Base-by-base conservation (phyloP, 1,140 invertebrate genomes). In the Lethocerus indicus region DNA sequence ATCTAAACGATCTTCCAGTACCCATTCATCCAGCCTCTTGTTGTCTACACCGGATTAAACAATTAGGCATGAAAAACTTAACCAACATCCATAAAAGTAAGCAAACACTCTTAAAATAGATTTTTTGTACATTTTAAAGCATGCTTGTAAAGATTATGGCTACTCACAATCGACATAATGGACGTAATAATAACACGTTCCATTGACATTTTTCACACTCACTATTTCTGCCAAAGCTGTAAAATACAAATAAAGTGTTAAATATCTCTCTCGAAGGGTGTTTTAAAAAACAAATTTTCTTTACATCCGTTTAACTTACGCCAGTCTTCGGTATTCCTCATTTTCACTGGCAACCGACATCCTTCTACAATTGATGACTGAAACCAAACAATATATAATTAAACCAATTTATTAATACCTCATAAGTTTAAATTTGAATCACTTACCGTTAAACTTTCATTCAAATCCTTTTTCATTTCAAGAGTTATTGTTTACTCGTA, bases 111-210 rank as follows among this genome's bases (percentile, higher is more conserved):
- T 46, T 28, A 13, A 46, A 46, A 46, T 7, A 46, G 13, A 46
- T 13, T 24, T 6, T 44, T 5, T 7, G 4, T 44, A 16, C 9
- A 23, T 16, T 24, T 21, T 20, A 52, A 50, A 54, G 42, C 39
- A 41, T 3, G 23, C 20, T 42, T 37, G 24, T 48, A 50, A 42
- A 48, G 37, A 37, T 32, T 42, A 51, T 45, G 36, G 49, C 59
- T 69, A 85, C 88, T 88, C 74, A 95, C 89, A 96, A 66, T 96
- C 92, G 58, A 96, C 86, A 74, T 91, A 98, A 69, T 97, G 93
- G 23, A 97, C 85, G 69, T 97, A 97, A 69, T 87, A 97, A 53
- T 78, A 71, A 59, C 77, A 76, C 54, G 74, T 71, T 26, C 78
- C 81, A 57, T 76, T 71, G 24, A 77, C 63, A 55, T 90, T 87